Percentiles rank a stretch among this genome's conserved stretches.
These are phyloP conservation scores for Rhynchopsitta pachyrhyncha DNA, from an alignment of 2,113 vertebrate genomes.

Conservation along the genomic window DNA sequence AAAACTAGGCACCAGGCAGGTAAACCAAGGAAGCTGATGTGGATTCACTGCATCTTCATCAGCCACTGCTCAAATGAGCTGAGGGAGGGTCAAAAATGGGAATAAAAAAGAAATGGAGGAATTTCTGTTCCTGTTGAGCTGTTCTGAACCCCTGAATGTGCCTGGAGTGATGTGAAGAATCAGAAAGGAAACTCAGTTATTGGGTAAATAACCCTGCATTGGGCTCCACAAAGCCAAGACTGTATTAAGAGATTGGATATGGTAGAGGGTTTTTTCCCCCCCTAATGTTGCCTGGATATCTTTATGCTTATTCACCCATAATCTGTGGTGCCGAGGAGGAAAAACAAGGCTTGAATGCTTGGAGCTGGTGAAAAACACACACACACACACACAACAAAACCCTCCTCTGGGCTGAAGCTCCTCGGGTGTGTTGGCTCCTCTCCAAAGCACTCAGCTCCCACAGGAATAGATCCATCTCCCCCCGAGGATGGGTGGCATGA, in stretches of 20 bases:
- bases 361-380: slow-evolving; percentile 58
- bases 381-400: slow-evolving; percentile 26
- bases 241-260: slow-evolving; percentile 68
- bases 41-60: slow-evolving; percentile 13
- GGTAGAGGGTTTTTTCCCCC: slow-evolving; percentile 11
- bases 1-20: not conserved
- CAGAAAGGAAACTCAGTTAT: slow-evolving; percentile 63
- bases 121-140: slow-evolving; percentile 1
- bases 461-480: slow-evolving; percentile 71
- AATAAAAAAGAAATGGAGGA: not conserved
- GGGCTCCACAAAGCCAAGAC: slow-evolving; percentile 56
- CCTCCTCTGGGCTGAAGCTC: slow-evolving; percentile 67
- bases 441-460: slow-evolving; percentile 78
- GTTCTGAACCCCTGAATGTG: slow-evolving; percentile 44
- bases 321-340: slow-evolving; percentile 64
- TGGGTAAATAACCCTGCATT: slow-evolving; percentile 32
- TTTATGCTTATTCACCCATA: slow-evolving; percentile 81
- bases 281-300: slow-evolving; percentile 78
- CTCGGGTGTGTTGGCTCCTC: slow-evolving; percentile 63
- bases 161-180: slow-evolving; percentile 56
- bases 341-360: slow-evolving; percentile 71
- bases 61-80: not conserved
- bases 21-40: not conserved
- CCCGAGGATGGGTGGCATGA: slow-evolving; percentile 63
- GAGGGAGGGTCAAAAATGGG: accelerated